Percentiles rank a stretch among this genome's conserved stretches.
phyloP scores from a whole-genome alignment of 2,113 vertebrate genomes.

The Bostrychus sinensis region DNA sequence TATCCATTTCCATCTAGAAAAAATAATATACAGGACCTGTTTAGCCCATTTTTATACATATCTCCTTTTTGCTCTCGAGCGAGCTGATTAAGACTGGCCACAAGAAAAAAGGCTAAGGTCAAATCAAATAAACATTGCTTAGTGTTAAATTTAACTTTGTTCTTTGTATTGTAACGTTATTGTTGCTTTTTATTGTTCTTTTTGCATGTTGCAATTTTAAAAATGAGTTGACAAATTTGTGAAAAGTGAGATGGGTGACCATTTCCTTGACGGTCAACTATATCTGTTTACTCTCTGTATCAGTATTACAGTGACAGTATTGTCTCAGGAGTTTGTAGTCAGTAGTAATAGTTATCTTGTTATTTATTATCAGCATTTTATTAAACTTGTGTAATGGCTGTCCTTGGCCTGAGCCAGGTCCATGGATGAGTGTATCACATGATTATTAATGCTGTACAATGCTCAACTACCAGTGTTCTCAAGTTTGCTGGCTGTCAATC shows the following conservation, averaged over 20 bases:
- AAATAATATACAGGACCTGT: slow-evolving; percentile 28
- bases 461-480: slow-evolving; percentile 63
- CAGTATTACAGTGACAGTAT: slow-evolving; percentile 75
- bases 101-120: slow-evolving; percentile 25
- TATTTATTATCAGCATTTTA: slow-evolving; percentile 71
- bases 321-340: slow-evolving; percentile 74
- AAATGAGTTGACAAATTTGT: slow-evolving; percentile 36
- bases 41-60: slow-evolving; percentile 61
- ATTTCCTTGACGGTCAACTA: slow-evolving; percentile 43
- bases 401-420: slow-evolving; percentile 25
- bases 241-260: slow-evolving; percentile 38
- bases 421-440: slow-evolving; percentile 19
- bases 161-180: slow-evolving; percentile 57
- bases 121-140: slow-evolving; percentile 45
- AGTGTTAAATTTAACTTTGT: slow-evolving; percentile 64
- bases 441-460: slow-evolving; percentile 58
- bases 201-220: slow-evolving; percentile 69
- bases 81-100: slow-evolving; percentile 19
- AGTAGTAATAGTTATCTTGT: slow-evolving; percentile 52
- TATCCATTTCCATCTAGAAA: slow-evolving; percentile 21
- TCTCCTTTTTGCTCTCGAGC: slow-evolving; percentile 37
- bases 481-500: slow-evolving; percentile 76
- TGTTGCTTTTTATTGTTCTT: slow-evolving; percentile 64
- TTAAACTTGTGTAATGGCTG: slow-evolving; percentile 49
- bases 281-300: slow-evolving; percentile 67